phyloP scores from a whole-genome alignment of 92 coral and sea anemone genomes.

The Virgularia gustaviana region DNA sequence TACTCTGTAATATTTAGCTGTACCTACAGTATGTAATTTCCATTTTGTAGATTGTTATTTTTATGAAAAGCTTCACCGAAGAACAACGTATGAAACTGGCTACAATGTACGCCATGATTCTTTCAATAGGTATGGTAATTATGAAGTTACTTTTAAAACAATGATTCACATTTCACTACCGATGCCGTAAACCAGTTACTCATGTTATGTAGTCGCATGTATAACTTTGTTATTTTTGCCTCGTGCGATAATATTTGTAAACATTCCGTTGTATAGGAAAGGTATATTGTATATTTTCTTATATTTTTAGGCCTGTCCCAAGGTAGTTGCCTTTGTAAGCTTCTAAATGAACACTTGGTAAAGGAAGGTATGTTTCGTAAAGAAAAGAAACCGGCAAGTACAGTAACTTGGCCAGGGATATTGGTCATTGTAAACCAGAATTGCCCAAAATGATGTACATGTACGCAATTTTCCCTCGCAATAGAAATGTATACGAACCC shows the following conservation, averaged over 20 bases:
- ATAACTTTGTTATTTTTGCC: too few species aligned
- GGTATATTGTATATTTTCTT: not conserved
- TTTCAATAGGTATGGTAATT: constrained; percentile 87
- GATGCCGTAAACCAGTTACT: too few species aligned
- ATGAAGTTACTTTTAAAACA: too few species aligned
- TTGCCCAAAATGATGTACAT: not conserved
- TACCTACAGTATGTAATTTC: not conserved
- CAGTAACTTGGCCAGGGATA: not conserved
- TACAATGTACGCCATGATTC: constrained; percentile 79
- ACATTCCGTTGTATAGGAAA: too few species aligned
- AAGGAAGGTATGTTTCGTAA: constrained; percentile 86
- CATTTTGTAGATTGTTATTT: constrained; percentile 71
- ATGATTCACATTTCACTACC: too few species aligned
- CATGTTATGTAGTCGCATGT: too few species aligned
- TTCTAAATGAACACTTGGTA: constrained; percentile 74
- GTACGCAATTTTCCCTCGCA: not conserved
- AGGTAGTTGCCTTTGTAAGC: constrained; percentile 61
- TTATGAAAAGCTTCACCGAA: constrained; percentile 91
- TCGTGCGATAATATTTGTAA: too few species aligned
- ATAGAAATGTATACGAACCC: not conserved
- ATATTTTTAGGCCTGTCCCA: constrained; percentile 78
- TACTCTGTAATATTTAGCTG: not conserved
- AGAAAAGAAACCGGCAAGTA: not conserved
- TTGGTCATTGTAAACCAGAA: not conserved
- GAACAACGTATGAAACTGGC: constrained; percentile 95